Conservation (phyloP, 2,797 vertebrate species). For the Enteromius mattozi region DNA sequence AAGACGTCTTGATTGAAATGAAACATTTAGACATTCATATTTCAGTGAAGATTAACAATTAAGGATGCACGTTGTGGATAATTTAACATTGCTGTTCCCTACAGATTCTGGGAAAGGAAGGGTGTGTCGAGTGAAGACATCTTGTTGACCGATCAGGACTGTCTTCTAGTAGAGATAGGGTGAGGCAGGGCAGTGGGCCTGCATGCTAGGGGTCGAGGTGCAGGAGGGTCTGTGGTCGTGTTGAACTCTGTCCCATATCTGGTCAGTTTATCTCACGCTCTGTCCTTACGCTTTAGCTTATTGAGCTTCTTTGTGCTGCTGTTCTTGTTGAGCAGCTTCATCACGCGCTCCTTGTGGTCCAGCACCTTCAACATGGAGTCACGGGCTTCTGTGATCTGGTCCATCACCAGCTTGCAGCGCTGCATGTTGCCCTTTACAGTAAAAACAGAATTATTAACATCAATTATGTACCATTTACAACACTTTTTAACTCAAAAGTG, state of each 20-base stretch:
- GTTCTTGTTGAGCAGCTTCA: constrained; percentile 98
- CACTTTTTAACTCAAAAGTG: not conserved
- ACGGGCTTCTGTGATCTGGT: constrained; percentile 97
- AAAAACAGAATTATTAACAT: constrained; percentile 13
- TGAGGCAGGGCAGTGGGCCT: not conserved
- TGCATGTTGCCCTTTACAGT: constrained; percentile 94
- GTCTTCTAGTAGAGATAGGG: not conserved
- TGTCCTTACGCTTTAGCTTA: constrained; percentile 96
- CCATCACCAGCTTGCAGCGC: constrained; percentile 98
- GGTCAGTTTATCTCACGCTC: constrained; percentile 73
- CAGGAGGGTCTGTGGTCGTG: constrained; percentile 6
- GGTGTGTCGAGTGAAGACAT: constrained; percentile 2
- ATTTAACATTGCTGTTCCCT: constrained; percentile 15
- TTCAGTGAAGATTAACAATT: constrained; percentile 8
- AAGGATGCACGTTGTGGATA: constrained; percentile 20
- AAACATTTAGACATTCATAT: constrained; percentile 6
- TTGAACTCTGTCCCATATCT: constrained; percentile 22
- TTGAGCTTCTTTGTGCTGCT: constrained; percentile 93
- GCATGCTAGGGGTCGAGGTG: constrained; percentile 8
- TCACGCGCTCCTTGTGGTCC: constrained; percentile 96
- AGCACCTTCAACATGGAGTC: constrained; percentile 99
- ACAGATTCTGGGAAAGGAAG: constrained; percentile 9
- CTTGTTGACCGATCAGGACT: not conserved
- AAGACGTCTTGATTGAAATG: constrained; percentile 2
- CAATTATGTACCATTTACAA: not conserved